Conservation (phyloP, 2,888 invertebrate species). For the Eupeodes latifasciatus region DNA sequence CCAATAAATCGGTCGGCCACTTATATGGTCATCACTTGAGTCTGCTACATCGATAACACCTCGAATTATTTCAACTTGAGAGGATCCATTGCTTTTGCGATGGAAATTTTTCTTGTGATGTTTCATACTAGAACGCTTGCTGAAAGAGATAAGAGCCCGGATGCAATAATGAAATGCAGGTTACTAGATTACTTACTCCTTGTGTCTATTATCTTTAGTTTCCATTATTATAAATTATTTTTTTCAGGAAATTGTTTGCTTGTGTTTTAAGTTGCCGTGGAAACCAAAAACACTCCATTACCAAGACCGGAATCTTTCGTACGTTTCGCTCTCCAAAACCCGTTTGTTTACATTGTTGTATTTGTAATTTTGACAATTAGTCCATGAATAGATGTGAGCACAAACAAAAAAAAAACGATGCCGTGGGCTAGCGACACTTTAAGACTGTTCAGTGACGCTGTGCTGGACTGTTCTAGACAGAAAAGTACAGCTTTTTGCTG, state of each 20-base stretch:
- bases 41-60: conserved; percentile 83
- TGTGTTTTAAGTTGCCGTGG: conserved; percentile 55
- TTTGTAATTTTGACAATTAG: too few species aligned
- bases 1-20: conserved; percentile 78
- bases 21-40: conserved; percentile 82
- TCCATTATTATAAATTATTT: conserved; percentile 77
- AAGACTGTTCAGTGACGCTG: too few species aligned
- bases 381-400: too few species aligned
- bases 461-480: too few species aligned
- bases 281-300: too few species aligned
- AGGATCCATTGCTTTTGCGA: conserved; percentile 77
- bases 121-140: conserved; percentile 82
- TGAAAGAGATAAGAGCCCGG: conserved; percentile 53
- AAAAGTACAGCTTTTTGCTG: too few species aligned
- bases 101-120: conserved; percentile 77
- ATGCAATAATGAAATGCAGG: conserved; percentile 30
- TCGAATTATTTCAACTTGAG: conserved; percentile 78
- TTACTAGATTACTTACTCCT: conserved; percentile 79
- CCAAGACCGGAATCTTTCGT: too few species aligned
- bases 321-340: too few species aligned
- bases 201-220: conserved; percentile 82
- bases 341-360: too few species aligned
- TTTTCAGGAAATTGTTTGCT: conserved; percentile 66
- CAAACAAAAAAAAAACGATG: too few species aligned
- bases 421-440: too few species aligned